Evolutionary conservation across 2,113 vertebrate genomes (phyloP), one percentile per base, ranked within the genome.

Genomic region (Stomatorhinus ivindoensis): DNA sequence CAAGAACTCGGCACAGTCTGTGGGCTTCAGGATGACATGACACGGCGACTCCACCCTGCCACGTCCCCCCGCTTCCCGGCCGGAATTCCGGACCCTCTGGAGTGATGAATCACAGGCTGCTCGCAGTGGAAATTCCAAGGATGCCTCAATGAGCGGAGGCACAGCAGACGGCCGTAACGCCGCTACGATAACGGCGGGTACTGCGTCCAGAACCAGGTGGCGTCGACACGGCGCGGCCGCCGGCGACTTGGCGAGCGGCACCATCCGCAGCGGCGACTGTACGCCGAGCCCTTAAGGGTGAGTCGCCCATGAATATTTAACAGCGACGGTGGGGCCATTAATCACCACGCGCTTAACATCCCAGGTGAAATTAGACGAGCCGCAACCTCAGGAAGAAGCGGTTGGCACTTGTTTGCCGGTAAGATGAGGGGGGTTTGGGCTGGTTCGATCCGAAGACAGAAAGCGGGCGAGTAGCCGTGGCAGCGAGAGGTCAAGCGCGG

Each of bases 51-150:
- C 61, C 10, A 10, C 61, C 61, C 61, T 27, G n/a, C 61, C 10
- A 10, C 15, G 10, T 4, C 27, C 10, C 51, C 58, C 27, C 10
- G 3, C 61, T 69, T 31, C 61, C 31, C 4, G 73, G 11, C 73
- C 73, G 31, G 73, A 80, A 42, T 80, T 80, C 73, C 31, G 73
- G 35, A 35, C 31, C 91, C 88, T 15, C 69, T 65, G 69, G 65
- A 50, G 80, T 7, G n/a, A 53, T 35, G 87, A 87, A 19, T 53
- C 13, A 19, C 85, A 87, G 15, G 85, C 48, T 15, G 3, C 27
- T 53, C 50, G 0, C 15, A 53, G 48, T 39, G 85, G 85, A 87
- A 87, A 50, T 87, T 87, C 47, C 50, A 48, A 48, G 15, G 17
- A 51, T 11, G 47, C 19, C 50, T 17, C 50, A 13, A 13, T 87